Base-by-base conservation (phyloP, 2,888 invertebrate genomes). In the Amorpha juglandis region DNA sequence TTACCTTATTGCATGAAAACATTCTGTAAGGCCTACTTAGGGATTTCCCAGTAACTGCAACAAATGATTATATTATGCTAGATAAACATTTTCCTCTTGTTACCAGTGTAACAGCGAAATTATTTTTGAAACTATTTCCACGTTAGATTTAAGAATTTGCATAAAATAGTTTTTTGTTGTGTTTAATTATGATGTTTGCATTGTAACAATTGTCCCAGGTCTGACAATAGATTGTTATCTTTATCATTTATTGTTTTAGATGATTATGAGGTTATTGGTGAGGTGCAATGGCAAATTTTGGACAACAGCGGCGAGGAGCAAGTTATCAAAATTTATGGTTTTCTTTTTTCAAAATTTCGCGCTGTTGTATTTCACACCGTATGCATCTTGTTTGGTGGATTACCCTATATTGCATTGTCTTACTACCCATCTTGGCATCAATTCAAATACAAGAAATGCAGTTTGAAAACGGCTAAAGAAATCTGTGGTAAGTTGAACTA, bases 191-290 rank as follows among this genome's bases (percentile, higher is more conserved):
- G 38, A 38, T 38, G 14, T 11, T 45, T 45, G 9, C 45, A 45
- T 1, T 42, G 42, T 45, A 1, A 45, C 1, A 1, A 1, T 45
- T 45, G 14, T 45, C 4, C 45, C 45, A 12, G 14, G 3, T 45
- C 9, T 45, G 14, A 45, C 12, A 45, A 45, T 14, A 45, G 45
- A 45, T 45, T 38, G 38, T 45, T 48, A 48, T 48, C 16, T 48
- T 16, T 48, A 48, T 6, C 1, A 16, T 48, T 50, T 72, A 78
- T 75, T 79, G 70, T 92, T 90, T 27, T 86, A 93, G 92, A 91
- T 81, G 94, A 91, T 81, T 95, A 95, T 80, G 94, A 94, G 89
- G 92, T 91, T 79, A 94, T 95, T 72, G 94, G 93, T 62, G 94
- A 94, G 78, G 83, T 89, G 63, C 91, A 92, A 72, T 92, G 92